Evolutionary conservation across 2,888 invertebrate genomes (phyloP), one percentile per base, ranked within the genome.

Genomic region (Ellobium chinense): DNA sequence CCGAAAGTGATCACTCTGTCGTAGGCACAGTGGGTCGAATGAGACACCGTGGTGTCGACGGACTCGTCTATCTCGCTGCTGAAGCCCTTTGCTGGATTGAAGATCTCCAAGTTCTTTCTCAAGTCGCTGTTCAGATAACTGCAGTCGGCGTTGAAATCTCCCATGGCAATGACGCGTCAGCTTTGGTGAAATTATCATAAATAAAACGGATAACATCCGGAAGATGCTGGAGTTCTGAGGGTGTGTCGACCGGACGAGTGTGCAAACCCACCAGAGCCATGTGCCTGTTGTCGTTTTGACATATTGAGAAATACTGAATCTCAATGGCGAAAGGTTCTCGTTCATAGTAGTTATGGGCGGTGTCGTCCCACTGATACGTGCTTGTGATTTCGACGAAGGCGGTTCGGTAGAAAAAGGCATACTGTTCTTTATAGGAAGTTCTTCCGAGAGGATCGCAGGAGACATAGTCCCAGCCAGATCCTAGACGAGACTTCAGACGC

Each of bases 71-170:
- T 72, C 21, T 72, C 27, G 60, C 73, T 79, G 14, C 2, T 39
- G n/a, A 79, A 79, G 12, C 18, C 65, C 18, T 36, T 29, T 34
- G 12, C n/a, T 18, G 24, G 5, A 27, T 21, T 18, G 62, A 79
- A 79, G 58, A 88, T 86, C 0, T 66, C 62, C 31, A 86, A n/a
- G 12, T 29, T 2, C 14, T 14, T 21, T 4, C 86, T 70, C 7
- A 84, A 72, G 0, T 31, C 24, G 60, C 83, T 84, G 36, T 39
- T 73, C 21, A 79, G 65, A 31, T 79, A 79, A 18, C 65, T 72
- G 56, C 79, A 79, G 56, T 72, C 79, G 21, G 79, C 79, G 36
- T 79, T 79, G 65, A 72, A 73, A 29, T 79, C 79, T 36, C 79
- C 79, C 72, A 79, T 46, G 14, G 65, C 65, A 70, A 79, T 31